Conservation (phyloP, 2,113 vertebrate genomes). For the Cynopterus brachyotis region DNA sequence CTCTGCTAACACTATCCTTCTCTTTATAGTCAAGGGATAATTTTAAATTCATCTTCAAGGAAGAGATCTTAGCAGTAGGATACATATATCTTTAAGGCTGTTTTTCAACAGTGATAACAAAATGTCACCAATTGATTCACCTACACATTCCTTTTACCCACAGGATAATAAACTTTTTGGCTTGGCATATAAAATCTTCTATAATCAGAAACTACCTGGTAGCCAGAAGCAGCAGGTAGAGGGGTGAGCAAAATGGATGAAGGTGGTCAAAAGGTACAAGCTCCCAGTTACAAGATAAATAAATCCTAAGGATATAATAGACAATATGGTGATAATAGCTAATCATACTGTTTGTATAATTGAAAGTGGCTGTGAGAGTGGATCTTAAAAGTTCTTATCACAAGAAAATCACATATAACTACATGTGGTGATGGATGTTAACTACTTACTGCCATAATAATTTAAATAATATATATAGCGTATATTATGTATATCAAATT, state of each 20-base stretch:
- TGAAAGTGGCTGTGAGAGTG: not conserved
- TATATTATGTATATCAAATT: not conserved
- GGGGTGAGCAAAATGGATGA: not conserved
- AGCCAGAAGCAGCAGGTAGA: not conserved
- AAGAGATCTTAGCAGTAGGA: not conserved
- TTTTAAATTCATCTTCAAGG: conserved; percentile 8
- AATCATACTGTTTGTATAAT: not conserved
- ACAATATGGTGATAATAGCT: not conserved
- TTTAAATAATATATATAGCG: not conserved
- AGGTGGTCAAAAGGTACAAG: not conserved
- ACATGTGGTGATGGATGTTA: not conserved
- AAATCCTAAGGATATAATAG: not conserved
- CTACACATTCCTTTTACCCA: not conserved
- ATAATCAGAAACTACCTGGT: conserved; percentile 14
- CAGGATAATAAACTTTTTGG: not conserved
- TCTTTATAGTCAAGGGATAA: not conserved
- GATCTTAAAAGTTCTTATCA: not conserved
- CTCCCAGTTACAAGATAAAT: not conserved
- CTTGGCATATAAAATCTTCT: not conserved
- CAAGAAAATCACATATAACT: not conserved
- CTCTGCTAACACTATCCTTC: not conserved
- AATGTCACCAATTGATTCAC: not conserved
- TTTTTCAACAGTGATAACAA: conserved; percentile 31
- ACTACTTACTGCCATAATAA: not conserved
- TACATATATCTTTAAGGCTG: not conserved